phyloP scores from a whole-genome alignment of 2,113 vertebrate genomes.

The Poecilia latipinna region DNA sequence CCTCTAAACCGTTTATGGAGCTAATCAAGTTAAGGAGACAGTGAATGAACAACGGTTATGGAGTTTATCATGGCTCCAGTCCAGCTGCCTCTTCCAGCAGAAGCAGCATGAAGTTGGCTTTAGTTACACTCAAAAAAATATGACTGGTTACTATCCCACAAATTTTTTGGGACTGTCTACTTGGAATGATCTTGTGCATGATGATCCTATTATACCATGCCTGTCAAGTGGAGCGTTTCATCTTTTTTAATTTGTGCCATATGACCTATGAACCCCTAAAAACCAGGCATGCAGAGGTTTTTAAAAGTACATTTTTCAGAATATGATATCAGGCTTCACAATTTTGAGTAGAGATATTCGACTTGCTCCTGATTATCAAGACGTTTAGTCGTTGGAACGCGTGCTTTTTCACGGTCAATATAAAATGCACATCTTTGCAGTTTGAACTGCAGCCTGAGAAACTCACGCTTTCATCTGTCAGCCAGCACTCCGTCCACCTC shows the following conservation, averaged over 20 bases:
- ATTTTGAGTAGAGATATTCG: neutral
- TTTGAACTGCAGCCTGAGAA: too few species aligned
- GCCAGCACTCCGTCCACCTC: too few species aligned
- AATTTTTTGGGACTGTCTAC: slow-evolving; percentile 42
- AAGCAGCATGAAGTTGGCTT: slow-evolving; percentile 45
- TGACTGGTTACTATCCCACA: slow-evolving; percentile 41
- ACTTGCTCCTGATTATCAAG: neutral
- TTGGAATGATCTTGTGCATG: slow-evolving; percentile 18
- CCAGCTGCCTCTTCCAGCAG: slow-evolving; percentile 24
- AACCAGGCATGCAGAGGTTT: slow-evolving; percentile 11
- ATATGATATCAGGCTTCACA: neutral
- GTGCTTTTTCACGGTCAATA: too few species aligned
- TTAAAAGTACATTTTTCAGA: neutral
- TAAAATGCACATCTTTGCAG: too few species aligned
- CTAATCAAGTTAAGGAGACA: slow-evolving; percentile 23
- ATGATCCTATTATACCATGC: slow-evolving; percentile 32
- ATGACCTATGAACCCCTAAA: slow-evolving; percentile 3
- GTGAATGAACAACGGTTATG: slow-evolving; percentile 23
- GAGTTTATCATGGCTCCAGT: slow-evolving; percentile 45
- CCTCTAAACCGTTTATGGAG: neutral
- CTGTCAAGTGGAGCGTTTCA: slow-evolving; percentile 18
- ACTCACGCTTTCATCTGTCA: too few species aligned
- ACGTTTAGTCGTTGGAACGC: neutral
- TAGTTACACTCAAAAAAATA: slow-evolving; percentile 46
- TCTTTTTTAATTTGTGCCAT: slow-evolving; percentile 17